phyloP scores from a whole-genome alignment of 1,140 invertebrate genomes.

The Alviniconcha marisindica region DNA sequence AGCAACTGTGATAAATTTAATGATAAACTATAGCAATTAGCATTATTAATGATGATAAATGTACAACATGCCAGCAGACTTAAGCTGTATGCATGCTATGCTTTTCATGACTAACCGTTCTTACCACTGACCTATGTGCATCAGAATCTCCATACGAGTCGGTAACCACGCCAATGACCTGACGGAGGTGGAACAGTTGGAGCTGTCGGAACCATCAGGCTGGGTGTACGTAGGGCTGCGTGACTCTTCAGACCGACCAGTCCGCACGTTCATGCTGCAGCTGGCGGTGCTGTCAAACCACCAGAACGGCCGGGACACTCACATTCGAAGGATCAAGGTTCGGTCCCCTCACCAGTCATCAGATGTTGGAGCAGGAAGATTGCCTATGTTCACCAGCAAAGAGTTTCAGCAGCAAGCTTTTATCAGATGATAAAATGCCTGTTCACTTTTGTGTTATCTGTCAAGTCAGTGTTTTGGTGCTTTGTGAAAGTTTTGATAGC shows the following conservation, averaged over 20 bases:
- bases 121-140: no score
- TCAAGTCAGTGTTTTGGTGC: not conserved
- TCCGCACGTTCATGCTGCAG: slow-evolving; percentile 97
- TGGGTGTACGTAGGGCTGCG: slow-evolving; percentile 94
- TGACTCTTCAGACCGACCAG: slow-evolving; percentile 90
- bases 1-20: no score
- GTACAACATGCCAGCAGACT: no score
- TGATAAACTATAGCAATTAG: no score
- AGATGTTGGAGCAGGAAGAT: slow-evolving; percentile 78
- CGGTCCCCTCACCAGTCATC: slow-evolving; percentile 86
- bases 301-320: slow-evolving; percentile 98
- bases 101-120: no score
- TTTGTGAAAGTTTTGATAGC: not conserved
- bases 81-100: no score
- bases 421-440: slow-evolving; percentile 22
- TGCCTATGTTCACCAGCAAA: slow-evolving; percentile 36
- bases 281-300: slow-evolving; percentile 91
- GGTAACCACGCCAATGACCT: slow-evolving; percentile 98
- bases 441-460: not conserved
- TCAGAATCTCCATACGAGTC: slow-evolving; percentile 95
- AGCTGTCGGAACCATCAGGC: slow-evolving; percentile 94
- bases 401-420: slow-evolving; percentile 35
- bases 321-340: slow-evolving; percentile 97
- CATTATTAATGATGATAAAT: no score
- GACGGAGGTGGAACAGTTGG: slow-evolving; percentile 97